Evolutionary conservation across 2,888 invertebrate species (phyloP).

Genomic region (Perdita meconis): DNA sequence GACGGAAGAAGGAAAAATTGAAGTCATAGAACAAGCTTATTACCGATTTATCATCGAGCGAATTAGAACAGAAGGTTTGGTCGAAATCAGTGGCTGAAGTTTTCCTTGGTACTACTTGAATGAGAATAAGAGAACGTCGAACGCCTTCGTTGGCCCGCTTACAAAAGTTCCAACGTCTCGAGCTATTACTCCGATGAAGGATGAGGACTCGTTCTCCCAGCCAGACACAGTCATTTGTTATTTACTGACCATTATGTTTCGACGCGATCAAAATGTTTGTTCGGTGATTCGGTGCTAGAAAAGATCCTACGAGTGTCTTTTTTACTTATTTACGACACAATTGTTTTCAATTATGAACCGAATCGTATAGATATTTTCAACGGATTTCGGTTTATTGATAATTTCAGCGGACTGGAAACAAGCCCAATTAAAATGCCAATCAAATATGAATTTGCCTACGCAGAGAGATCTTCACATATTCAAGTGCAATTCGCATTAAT

Average conservation of each 20-base stretch:
- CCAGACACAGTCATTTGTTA: constrained; percentile 74
- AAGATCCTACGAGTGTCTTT: too few relatives aligned
- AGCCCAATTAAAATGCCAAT: constrained; percentile 30
- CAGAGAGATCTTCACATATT: constrained; percentile 34
- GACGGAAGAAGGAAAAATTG: constrained; percentile 19
- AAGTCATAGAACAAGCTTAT: constrained; percentile 41
- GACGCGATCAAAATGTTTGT: constrained; percentile 75
- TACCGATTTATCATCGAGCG: constrained; percentile 52
- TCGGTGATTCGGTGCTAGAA: too few relatives aligned
- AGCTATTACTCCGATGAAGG: constrained; percentile 69
- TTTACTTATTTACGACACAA: too few relatives aligned
- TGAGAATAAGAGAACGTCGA: constrained; percentile 45
- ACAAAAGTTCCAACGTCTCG: constrained; percentile 63
- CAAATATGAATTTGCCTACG: constrained; percentile 31
- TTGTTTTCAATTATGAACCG: background rate
- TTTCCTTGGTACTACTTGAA: constrained; percentile 39
- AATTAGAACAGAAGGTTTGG: constrained; percentile 55
- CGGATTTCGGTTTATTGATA: background rate
- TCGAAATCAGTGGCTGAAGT: constrained; percentile 46
- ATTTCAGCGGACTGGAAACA: constrained; percentile 11
- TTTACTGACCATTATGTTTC: constrained; percentile 75
- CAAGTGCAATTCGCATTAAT: constrained; percentile 47
- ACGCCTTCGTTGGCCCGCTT: constrained; percentile 57
- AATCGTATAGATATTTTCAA: background rate
- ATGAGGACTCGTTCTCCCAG: constrained; percentile 62